phyloP scores from a whole-genome alignment of 2,888 invertebrate species.

The Archips crataeganus region DNA sequence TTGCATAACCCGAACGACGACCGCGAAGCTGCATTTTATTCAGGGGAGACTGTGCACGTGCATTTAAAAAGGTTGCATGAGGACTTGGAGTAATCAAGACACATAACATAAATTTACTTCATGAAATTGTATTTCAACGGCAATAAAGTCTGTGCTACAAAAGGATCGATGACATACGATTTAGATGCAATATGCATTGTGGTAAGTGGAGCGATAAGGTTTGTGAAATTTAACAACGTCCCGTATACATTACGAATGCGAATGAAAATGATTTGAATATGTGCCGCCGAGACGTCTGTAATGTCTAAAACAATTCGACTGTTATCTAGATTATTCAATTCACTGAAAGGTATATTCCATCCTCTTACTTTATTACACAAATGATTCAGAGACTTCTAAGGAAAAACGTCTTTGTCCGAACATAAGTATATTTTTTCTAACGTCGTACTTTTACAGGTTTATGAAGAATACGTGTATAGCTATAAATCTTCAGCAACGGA shows the following conservation, averaged over 20 bases:
- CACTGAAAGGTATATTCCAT: slow-evolving; percentile 30
- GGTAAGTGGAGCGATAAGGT: slow-evolving; percentile 13
- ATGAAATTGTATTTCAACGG: slow-evolving; percentile 29
- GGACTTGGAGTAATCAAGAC: slow-evolving; percentile 31
- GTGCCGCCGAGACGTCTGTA: slow-evolving; percentile 18
- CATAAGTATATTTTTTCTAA: not conserved
- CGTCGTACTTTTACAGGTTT: not conserved
- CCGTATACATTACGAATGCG: slow-evolving; percentile 26
- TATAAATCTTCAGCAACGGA: not conserved
- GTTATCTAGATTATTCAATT: slow-evolving; percentile 32
- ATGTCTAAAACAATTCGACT: slow-evolving; percentile 8
- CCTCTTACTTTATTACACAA: slow-evolving; percentile 22
- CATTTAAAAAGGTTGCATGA: slow-evolving; percentile 48
- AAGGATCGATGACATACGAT: slow-evolving; percentile 35
- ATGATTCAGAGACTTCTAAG: slow-evolving; percentile 1
- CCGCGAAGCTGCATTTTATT: slow-evolving; percentile 58
- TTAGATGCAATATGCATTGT: slow-evolving; percentile 33
- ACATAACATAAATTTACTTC: slow-evolving; percentile 30
- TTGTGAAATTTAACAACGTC: slow-evolving; percentile 28
- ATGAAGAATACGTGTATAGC: not conserved
- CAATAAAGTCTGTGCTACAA: slow-evolving; percentile 33
- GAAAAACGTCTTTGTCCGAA: not conserved
- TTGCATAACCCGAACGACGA: slow-evolving; percentile 73
- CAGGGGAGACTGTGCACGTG: slow-evolving; percentile 54
- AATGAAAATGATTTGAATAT: slow-evolving; percentile 23